Evolutionary conservation across 1,140 invertebrate species (phyloP).

Genomic region (Drosophila truncata): DNA sequence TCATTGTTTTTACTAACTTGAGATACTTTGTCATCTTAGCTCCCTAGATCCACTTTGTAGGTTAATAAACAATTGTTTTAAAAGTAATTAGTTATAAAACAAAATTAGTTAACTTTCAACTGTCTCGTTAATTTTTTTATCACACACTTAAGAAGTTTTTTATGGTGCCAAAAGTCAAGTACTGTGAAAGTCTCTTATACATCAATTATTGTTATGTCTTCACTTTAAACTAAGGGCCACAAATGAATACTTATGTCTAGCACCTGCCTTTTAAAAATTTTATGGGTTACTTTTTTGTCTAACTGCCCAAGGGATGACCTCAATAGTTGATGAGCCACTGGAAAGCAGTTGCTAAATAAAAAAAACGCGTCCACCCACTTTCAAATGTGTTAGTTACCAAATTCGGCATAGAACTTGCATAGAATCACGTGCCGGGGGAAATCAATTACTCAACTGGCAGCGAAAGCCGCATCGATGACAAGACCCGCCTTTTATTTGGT

Average conservation of each 20-base stretch:
- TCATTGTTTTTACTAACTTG: not conserved
- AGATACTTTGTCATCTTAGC: not conserved
- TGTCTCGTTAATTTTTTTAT: not conserved
- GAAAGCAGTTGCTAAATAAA: slow-evolving; percentile 4
- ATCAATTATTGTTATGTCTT: not conserved
- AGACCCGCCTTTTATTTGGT: slow-evolving; percentile 10
- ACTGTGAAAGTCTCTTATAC: not conserved
- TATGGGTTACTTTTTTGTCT: not conserved
- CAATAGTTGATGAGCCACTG: slow-evolving; percentile 15
- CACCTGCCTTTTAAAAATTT: not conserved
- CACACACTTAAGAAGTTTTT: not conserved
- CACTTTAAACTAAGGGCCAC: too few species aligned
- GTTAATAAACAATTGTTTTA: not conserved
- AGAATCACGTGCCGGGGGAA: slow-evolving; percentile 58
- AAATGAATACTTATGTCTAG: not conserved
- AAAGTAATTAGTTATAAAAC: not conserved
- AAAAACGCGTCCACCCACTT: slow-evolving; percentile 9
- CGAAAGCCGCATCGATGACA: slow-evolving; percentile 26
- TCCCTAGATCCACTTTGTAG: not conserved
- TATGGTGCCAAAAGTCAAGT: not conserved
- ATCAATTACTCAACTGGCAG: slow-evolving; percentile 34
- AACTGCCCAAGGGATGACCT: slow-evolving; percentile 13
- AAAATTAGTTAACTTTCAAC: not conserved
- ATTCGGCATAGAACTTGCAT: slow-evolving; percentile 41
- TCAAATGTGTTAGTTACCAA: slow-evolving; percentile 18